Percentiles rank a stretch among this genome's conserved stretches.
phyloP scores from a whole-genome alignment of 2,797 vertebrate species.

The Anguilla marmorata region DNA sequence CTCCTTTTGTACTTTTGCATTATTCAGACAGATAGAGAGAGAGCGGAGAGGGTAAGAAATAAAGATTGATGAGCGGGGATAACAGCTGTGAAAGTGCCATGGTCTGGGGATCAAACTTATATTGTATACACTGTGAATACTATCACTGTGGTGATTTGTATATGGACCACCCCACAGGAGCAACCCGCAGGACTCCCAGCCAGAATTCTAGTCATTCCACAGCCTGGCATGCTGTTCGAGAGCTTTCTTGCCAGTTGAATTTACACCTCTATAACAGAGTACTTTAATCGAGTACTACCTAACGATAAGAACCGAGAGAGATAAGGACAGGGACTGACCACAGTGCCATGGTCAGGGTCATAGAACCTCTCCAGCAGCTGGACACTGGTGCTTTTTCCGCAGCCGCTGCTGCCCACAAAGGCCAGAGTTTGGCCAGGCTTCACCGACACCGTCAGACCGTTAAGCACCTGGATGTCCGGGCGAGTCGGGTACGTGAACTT shows the following conservation, averaged over 20 bases:
- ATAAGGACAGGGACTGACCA: constrained; percentile 62
- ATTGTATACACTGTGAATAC: not conserved
- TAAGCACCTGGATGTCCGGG: constrained; percentile 74
- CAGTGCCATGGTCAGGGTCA: constrained; percentile 75
- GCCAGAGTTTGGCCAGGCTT: constrained; percentile 79
- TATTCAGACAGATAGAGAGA: not conserved
- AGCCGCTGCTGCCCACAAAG: constrained; percentile 80
- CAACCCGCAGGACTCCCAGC: not conserved
- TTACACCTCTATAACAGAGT: not conserved
- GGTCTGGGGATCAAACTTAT: not conserved
- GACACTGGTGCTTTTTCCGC: constrained; percentile 81
- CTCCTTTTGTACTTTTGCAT: not conserved
- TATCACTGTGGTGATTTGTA: not conserved
- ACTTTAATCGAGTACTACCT: not conserved
- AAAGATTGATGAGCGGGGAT: not conserved
- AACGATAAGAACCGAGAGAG: constrained; percentile 4
- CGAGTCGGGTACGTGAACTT: constrained; percentile 81
- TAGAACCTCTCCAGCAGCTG: constrained; percentile 82
- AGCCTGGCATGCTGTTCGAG: not conserved
- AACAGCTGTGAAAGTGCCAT: not conserved
- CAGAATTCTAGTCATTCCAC: not conserved
- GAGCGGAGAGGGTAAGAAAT: not conserved
- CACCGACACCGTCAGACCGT: constrained; percentile 69
- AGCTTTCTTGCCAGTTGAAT: not conserved
- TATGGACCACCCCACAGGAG: not conserved